phyloP scores from a whole-genome alignment of 2,888 invertebrate species.

The Ditylenchus weischeri region DNA sequence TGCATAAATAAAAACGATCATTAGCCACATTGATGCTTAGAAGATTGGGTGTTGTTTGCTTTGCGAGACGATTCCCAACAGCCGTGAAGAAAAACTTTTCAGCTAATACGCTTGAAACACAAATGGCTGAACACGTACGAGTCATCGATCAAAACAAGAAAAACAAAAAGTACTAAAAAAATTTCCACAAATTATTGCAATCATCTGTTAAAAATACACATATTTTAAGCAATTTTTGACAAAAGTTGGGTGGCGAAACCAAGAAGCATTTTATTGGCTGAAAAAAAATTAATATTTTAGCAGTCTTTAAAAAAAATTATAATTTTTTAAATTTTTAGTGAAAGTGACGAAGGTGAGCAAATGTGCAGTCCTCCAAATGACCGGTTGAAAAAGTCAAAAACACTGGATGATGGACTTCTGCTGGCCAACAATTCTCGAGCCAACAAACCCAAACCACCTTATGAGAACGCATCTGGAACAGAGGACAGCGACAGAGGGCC shows the following conservation, averaged over 20 bases:
- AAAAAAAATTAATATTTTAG: not conserved
- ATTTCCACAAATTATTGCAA: too few species aligned
- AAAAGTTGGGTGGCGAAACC: not conserved
- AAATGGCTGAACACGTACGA: too few species aligned
- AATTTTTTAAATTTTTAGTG: slow-evolving; percentile 1
- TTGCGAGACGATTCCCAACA: too few species aligned
- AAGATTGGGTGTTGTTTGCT: too few species aligned
- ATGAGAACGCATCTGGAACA: not conserved
- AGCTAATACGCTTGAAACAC: too few species aligned
- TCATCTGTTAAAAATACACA: too few species aligned
- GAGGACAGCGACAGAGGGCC: not conserved
- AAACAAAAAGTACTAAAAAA: too few species aligned
- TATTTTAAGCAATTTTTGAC: too few species aligned
- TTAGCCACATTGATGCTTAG: too few species aligned
- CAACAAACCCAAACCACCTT: not conserved
- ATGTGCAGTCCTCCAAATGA: slow-evolving; percentile 14
- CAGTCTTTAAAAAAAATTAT: not conserved
- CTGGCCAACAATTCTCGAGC: not conserved
- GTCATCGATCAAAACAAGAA: too few species aligned
- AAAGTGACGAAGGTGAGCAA: slow-evolving; percentile 8
- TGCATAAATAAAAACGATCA: too few species aligned
- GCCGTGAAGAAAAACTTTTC: too few species aligned
- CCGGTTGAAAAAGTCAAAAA: slow-evolving; percentile 17
- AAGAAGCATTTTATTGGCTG: not conserved
- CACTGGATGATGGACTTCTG: slow-evolving; percentile 5